Conservation (phyloP, 2,888 invertebrate species). For the Abrostola tripartita region DNA sequence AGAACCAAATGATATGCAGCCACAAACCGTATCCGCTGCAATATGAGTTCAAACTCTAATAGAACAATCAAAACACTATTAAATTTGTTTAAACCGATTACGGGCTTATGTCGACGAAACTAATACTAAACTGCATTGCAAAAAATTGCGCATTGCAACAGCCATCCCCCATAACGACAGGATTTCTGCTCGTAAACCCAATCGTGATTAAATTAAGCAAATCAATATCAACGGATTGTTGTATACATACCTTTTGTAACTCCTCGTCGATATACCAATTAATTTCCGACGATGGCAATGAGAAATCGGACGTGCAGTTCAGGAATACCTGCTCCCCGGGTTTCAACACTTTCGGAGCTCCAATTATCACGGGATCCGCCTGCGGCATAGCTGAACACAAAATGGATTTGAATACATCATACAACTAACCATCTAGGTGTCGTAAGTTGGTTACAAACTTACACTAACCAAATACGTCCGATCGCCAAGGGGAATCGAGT, state of each 20-base stretch:
- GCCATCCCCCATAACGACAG: constrained; percentile 36
- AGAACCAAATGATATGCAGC: background rate
- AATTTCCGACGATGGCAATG: constrained; percentile 82
- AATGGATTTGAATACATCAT: constrained; percentile 71
- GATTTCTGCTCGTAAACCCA: constrained; percentile 42
- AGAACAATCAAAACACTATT: constrained; percentile 11
- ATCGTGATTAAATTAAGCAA: constrained; percentile 49
- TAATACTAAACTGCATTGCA: constrained; percentile 49
- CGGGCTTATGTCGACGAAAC: constrained; percentile 21
- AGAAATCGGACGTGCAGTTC: constrained; percentile 84
- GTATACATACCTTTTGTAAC: constrained; percentile 78
- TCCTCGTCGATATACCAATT: constrained; percentile 86
- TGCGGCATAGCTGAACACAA: constrained; percentile 81
- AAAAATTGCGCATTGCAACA: constrained; percentile 50
- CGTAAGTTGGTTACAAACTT: constrained; percentile 59
- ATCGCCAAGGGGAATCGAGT: constrained; percentile 58
- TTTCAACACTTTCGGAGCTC: constrained; percentile 80
- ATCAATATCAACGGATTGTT: constrained; percentile 36
- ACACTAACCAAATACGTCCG: constrained; percentile 41
- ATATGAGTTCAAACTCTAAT: constrained; percentile 8
- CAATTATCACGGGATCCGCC: constrained; percentile 79
- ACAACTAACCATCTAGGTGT: constrained; percentile 54
- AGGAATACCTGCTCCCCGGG: constrained; percentile 83
- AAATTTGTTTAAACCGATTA: constrained; percentile 11
- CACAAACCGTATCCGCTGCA: constrained; percentile 6